Percentiles rank a stretch among this genome's conserved stretches.
Evolutionary conservation across 2,888 invertebrate genomes (phyloP).

Genomic region (Doris montereyensis): DNA sequence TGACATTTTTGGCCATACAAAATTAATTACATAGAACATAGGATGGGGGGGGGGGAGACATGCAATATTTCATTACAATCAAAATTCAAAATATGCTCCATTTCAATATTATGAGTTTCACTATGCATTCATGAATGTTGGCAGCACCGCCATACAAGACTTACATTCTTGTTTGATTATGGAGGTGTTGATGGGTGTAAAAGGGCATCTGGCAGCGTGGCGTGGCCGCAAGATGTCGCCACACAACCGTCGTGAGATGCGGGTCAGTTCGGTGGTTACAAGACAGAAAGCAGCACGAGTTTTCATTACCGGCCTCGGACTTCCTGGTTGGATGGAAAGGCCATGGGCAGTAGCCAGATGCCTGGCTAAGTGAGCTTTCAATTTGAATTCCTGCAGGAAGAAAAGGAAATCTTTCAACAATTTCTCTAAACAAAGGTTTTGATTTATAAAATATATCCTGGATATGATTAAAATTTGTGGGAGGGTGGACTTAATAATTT

Average conservation of each 20-base stretch:
- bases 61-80: too few species aligned
- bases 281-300: constrained; percentile 96
- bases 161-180: constrained; percentile 91
- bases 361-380: constrained; percentile 93
- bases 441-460: too few species aligned
- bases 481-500: too few species aligned
- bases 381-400: constrained; percentile 83
- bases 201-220: constrained; percentile 91
- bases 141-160: too few species aligned
- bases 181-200: constrained; percentile 76
- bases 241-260: constrained; percentile 89
- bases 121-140: too few species aligned
- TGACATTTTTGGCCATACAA: too few species aligned
- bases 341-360: constrained; percentile 96
- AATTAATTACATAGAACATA: too few species aligned
- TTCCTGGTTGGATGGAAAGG: constrained; percentile 80
- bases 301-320: constrained; percentile 95
- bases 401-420: background rate
- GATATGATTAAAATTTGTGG: too few species aligned
- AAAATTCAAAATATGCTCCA: too few species aligned
- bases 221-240: constrained; percentile 84
- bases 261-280: constrained; percentile 90
- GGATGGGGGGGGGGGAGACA: too few species aligned
- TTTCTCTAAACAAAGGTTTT: too few species aligned
- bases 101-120: too few species aligned